Evolutionary conservation across 2,797 vertebrate species (phyloP).

Genomic region (Aphelocoma californica): DNA sequence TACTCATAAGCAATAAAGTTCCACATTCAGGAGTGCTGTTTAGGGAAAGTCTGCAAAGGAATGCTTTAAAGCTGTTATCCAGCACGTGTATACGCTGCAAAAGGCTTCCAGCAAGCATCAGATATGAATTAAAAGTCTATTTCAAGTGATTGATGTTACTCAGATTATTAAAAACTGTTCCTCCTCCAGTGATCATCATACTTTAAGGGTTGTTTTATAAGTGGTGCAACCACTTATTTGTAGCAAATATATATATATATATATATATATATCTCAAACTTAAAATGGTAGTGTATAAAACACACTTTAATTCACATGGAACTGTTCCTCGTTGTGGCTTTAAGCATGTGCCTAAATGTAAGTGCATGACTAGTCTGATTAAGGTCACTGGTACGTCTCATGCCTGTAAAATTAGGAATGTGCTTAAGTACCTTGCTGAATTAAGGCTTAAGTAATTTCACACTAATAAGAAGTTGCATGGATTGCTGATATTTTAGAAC

Average conservation of each 20-base stretch:
- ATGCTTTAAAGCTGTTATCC: conserved; percentile 41
- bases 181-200: background rate
- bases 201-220: background rate
- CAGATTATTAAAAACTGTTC: background rate
- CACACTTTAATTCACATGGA: background rate
- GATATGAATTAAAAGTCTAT: background rate
- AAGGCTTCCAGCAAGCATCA: background rate
- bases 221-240: background rate
- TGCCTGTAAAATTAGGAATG: conserved; percentile 24
- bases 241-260: background rate
- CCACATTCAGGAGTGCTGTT: conserved; percentile 14
- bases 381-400: background rate
- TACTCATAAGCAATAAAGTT: conserved; percentile 61
- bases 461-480: background rate
- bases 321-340: background rate
- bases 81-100: background rate
- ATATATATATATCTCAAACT: background rate
- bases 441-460: conserved; percentile 48
- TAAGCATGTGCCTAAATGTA: background rate
- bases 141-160: background rate
- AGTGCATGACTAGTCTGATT: background rate
- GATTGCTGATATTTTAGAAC: conserved; percentile 25
- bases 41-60: background rate
- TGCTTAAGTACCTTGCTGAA: conserved; percentile 37
- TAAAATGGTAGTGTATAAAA: background rate